Base-by-base conservation (phyloP, 2,113 vertebrate species). In the Oreochromis niloticus region DNA sequence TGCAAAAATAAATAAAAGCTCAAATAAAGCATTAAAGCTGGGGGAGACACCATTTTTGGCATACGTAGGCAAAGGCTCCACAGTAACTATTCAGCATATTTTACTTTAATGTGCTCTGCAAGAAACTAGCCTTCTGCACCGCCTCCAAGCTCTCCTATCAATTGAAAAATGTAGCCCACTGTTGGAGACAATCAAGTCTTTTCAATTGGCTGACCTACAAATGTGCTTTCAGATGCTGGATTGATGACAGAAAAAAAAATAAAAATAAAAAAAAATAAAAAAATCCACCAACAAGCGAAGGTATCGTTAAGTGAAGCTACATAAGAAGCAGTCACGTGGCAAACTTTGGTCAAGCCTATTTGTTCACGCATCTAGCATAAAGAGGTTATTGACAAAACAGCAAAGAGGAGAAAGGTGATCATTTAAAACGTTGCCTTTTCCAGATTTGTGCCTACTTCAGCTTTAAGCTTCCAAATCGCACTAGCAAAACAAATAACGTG, bases 401-500 rank as follows among this genome's bases (percentile, higher is more conserved):
- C 14, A 6, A 41, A 30, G 41, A 48, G 68, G 13, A 46, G 22
- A 46, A 75, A 46, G 13, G 22, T 17, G 68, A 46, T 16, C 5
- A 9, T 73, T 73, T 73, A 73, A 73, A 73, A 73, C 10, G 1
- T 30, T 75, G 68, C 68, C 68, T 48, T 75, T 75, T 75, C 24
- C 41, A 75, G 41, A 75, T 17, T 75, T 48, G 24, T 48, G 41
- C 68, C 68, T 30, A 83, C 66, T 50, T 82, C 56, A 83, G 80
- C 56, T 30, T 85, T 32, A 71, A 80, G 80, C 89, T 85, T 41
- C 36, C 30, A 85, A 82, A 85, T 43, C 4, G 59, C 9, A 57
- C 52, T 59, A 52, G 4, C 75, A 73, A 84, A 91, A 90, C 19
- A 86, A 86, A 90, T 56, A 88, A 93, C 75, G 61, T 91, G 56